phyloP scores from a whole-genome alignment of 2,888 invertebrate species.

The Acanthosepion pharaonis region DNA sequence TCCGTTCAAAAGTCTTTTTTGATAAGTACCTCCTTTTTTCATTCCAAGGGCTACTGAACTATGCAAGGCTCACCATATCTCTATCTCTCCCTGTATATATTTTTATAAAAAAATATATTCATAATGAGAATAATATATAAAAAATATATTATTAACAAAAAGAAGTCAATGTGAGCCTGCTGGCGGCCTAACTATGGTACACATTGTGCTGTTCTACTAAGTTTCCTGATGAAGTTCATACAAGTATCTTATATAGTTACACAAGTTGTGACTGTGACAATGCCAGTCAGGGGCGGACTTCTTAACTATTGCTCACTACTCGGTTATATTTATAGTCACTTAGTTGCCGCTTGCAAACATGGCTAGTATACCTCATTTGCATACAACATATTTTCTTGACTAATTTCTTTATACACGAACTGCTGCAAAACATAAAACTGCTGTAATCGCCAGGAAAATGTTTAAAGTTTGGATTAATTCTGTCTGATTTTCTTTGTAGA shows the following conservation, averaged over 20 bases:
- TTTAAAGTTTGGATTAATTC: background rate
- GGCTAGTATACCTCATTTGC: background rate
- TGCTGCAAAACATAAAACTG: background rate
- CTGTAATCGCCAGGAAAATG: background rate
- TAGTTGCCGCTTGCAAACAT: background rate
- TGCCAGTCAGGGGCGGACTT: slow-evolving; percentile 13
- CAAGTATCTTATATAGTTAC: slow-evolving; percentile 13
- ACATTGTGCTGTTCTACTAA: background rate
- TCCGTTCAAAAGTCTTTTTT: no score
- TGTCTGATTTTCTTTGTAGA: background rate
- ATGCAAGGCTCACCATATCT: no score
- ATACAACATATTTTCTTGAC: background rate
- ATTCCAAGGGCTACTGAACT: no score
- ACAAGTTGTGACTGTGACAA: background rate
- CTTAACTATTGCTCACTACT: background rate
- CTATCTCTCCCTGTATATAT: no score
- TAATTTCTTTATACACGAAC: no score
- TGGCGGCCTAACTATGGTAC: slow-evolving; percentile 33
- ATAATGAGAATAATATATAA: no score
- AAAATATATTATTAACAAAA: background rate
- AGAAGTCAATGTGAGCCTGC: background rate
- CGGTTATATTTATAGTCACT: background rate
- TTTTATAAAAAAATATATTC: no score
- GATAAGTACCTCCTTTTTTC: no score
- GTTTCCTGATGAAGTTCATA: background rate